Conservation (phyloP, 2,113 vertebrate genomes). For the Tupaia chinensis region DNA sequence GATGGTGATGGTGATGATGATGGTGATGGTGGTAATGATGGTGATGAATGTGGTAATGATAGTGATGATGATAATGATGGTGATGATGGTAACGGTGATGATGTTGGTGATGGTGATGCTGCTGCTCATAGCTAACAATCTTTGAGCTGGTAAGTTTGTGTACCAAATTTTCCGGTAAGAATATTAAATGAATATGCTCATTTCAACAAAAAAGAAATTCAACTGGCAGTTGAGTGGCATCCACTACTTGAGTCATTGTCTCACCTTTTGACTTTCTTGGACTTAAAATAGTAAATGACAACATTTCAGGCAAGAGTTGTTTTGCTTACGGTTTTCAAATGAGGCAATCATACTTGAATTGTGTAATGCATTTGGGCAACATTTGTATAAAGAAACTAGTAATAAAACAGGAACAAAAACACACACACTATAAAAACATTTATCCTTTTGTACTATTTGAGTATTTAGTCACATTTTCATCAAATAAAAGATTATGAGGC, state of each 20-base stretch:
- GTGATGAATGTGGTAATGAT: too few species aligned
- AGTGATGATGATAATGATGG: neutral
- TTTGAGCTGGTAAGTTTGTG: neutral
- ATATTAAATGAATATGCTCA: neutral
- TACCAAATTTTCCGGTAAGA: neutral
- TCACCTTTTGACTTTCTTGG: conserved; percentile 17
- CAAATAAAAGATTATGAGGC: neutral
- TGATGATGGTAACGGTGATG: neutral
- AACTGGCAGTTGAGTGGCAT: neutral
- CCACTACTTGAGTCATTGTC: neutral
- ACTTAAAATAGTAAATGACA: conserved; percentile 26
- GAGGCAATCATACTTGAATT: conserved; percentile 35
- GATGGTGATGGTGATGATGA: too few species aligned
- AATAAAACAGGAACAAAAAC: neutral
- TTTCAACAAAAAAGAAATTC: neutral
- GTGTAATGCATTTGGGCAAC: conserved; percentile 17
- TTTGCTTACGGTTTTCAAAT: conserved; percentile 16
- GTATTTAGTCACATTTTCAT: neutral
- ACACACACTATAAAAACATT: neutral
- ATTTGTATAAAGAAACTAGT: neutral
- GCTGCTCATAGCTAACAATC: neutral
- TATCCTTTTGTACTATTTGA: neutral
- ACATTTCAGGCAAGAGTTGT: neutral
- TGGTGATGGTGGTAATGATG: too few species aligned
- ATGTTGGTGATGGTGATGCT: neutral